Percentiles rank a stretch among this genome's conserved stretches.
phyloP scores from a whole-genome alignment of 2,797 vertebrate genomes.

The Tauraco hartlaubi region DNA sequence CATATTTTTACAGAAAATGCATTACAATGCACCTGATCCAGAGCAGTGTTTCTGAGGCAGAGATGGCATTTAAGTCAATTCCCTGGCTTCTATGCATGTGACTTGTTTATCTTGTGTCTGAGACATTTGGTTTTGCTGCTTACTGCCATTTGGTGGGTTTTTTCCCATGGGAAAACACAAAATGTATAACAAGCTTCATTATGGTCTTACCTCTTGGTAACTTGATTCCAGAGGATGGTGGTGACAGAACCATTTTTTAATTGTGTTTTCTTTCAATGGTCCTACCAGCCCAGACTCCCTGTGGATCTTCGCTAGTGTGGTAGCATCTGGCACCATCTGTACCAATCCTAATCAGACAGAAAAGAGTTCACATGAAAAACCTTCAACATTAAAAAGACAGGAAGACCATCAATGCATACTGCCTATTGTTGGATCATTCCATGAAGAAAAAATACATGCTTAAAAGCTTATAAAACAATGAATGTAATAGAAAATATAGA shows the following conservation, averaged over 20 bases:
- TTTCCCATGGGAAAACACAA: background rate
- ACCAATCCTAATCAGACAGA: conserved; percentile 71
- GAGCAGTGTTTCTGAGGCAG: background rate
- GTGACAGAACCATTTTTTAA: conserved; percentile 81
- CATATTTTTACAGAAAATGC: background rate
- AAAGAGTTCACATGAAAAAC: conserved; percentile 28
- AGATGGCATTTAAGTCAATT: background rate
- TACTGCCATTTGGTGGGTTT: background rate
- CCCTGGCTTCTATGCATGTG: background rate
- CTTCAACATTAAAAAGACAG: background rate
- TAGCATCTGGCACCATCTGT: conserved; percentile 81
- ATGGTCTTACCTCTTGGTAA: conserved; percentile 75
- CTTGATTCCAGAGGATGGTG: conserved; percentile 73
- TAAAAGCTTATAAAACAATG: background rate
- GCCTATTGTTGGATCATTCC: background rate
- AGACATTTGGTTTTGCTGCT: background rate
- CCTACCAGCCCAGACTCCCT: conserved; percentile 77
- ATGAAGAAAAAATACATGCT: background rate
- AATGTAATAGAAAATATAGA: background rate
- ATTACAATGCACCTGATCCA: background rate
- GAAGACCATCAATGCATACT: background rate
- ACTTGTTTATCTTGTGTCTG: background rate
- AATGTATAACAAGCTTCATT: conserved; percentile 23
- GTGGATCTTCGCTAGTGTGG: conserved; percentile 81
- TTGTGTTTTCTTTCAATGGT: conserved; percentile 80